Conservation (phyloP, 2,797 vertebrate species). For the Rousettus madagascariensis region DNA sequence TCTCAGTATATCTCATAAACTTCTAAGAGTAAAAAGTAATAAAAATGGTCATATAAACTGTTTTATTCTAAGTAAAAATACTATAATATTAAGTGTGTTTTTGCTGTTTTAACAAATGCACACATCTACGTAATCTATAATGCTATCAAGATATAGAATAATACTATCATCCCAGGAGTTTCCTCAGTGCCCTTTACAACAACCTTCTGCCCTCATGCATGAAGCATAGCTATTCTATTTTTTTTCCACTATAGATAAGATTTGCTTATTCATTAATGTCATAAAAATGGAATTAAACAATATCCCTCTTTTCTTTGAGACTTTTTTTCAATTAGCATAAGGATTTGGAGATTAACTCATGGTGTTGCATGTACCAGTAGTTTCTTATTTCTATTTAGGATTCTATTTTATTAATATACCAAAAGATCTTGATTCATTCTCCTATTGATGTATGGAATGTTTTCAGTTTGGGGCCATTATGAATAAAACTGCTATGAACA, state of each 20-base stretch:
- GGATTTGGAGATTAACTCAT: not conserved
- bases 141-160: not conserved
- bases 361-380: not conserved
- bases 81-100: not conserved
- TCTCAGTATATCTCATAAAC: not conserved
- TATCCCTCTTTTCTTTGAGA: not conserved
- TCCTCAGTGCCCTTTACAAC: not conserved
- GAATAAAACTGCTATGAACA: not conserved
- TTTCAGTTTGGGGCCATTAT: not conserved
- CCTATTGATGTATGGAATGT: not conserved
- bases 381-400: not conserved
- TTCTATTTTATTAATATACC: not conserved
- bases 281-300: not conserved
- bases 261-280: not conserved
- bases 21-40: not conserved
- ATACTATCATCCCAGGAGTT: not conserved
- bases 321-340: not conserved
- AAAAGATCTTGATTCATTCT: not conserved
- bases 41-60: not conserved
- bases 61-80: not conserved
- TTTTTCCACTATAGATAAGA: not conserved
- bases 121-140: not conserved
- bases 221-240: not conserved
- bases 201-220: not conserved
- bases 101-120: not conserved